Evolutionary conservation across 2,888 invertebrate species (phyloP).

Genomic region (Sminthurinus aureus): DNA sequence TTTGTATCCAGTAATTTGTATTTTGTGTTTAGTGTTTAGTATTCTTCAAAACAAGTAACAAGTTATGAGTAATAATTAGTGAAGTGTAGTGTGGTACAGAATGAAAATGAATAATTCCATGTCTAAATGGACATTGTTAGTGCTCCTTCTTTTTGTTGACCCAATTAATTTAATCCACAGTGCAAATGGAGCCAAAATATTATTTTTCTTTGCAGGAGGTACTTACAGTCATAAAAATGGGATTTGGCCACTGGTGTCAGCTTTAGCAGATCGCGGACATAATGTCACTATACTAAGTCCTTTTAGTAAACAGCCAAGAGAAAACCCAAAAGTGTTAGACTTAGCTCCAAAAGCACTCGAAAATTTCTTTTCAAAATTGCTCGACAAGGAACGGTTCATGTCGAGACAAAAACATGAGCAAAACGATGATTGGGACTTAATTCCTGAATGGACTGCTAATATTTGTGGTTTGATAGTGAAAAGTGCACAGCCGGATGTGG

Average conservation of each 20-base stretch:
- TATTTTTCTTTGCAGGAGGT: slow-evolving; percentile 33
- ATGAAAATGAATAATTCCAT: neutral
- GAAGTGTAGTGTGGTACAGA: too few relatives aligned
- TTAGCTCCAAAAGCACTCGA: slow-evolving; percentile 13
- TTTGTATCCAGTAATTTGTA: too few relatives aligned
- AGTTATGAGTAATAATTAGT: too few relatives aligned
- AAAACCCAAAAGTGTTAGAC: slow-evolving; percentile 24
- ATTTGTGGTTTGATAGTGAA: slow-evolving; percentile 21
- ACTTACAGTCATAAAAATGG: slow-evolving; percentile 49
- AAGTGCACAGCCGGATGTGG: too few relatives aligned
- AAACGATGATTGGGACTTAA: slow-evolving; percentile 35
- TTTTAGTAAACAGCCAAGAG: slow-evolving; percentile 19
- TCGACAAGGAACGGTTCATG: slow-evolving; percentile 47
- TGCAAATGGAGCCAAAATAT: slow-evolving; percentile 29
- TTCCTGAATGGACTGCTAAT: slow-evolving; percentile 9
- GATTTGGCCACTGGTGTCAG: slow-evolving; percentile 46
- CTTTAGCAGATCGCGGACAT: slow-evolving; percentile 47
- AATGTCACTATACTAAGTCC: slow-evolving; percentile 49
- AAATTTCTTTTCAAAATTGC: slow-evolving; percentile 29
- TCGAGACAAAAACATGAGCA: slow-evolving; percentile 40
- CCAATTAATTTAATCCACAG: neutral
- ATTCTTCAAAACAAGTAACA: too few relatives aligned
- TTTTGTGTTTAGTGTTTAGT: too few relatives aligned
- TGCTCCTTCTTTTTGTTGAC: neutral
- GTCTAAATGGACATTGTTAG: neutral